Evolutionary conservation across 35 echinoderm and acorn worm species (phyloP), one percentile per base, ranked within the genome.

Genomic region (Chiridota heheva): DNA sequence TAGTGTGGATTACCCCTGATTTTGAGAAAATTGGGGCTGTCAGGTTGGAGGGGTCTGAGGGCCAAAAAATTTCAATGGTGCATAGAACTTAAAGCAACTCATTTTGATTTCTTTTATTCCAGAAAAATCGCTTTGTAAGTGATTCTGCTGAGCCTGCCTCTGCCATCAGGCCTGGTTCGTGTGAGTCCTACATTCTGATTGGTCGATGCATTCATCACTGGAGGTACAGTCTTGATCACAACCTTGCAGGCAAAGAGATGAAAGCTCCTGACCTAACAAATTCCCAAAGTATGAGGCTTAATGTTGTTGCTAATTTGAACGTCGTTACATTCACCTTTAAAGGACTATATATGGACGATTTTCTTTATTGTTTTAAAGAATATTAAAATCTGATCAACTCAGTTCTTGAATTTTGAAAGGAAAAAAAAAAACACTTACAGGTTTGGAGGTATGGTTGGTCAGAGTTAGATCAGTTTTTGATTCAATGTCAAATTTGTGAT

Each of bases 171-270:
- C 95, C 95, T 63, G 84, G 89, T 12, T 42, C 39, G 24, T 58
- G 63, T 7, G 35, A 85, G 85, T 88, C 77, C 41, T 98, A 73
- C 40, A 60, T 98, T 26, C 43, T 98, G 74, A 91, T 98, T 85
- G 95, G 89, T 69, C 89, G 95, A 1, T 91, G 92, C 70, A 82
- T 98, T 59, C 84, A 88, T 40, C 95, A 98, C 56, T 98, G 95
- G 95, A 78, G 89, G 57, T 84, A 82, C 46, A 96, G 88, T 75
- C 68, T 98, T 22, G 75, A 92, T 40, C 80, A 70, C 63, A 85
- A 76, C 17, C 60, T 83, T 2, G 48, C 32, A 13, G 85, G 89
- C 44, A 85, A 98, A 39, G 39, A 78, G 43, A 28, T 55, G 0
- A 87, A 83, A 10, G 69, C 61, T 22, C 85, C 89, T n/a, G 71